A percentile compares a stretch with the other conserved stretches of the same genome.
Conservation (phyloP, 2,797 vertebrate species). For the Bucorvus abyssinicus region DNA sequence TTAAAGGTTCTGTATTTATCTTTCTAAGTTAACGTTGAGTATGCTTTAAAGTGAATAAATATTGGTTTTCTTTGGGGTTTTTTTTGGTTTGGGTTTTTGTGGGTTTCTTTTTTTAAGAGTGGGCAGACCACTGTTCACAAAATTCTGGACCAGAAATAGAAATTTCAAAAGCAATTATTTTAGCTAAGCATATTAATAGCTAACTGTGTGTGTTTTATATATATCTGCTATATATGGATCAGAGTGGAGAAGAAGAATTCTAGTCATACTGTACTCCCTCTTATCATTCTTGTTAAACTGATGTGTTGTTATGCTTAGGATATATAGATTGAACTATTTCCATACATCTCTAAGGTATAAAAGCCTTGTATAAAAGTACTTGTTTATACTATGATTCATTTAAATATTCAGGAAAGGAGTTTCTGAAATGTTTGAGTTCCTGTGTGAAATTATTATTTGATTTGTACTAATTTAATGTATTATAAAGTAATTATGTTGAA, state of each 20-base stretch:
- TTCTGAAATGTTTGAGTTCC: not conserved
- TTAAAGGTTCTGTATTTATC: not conserved
- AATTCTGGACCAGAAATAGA: not conserved
- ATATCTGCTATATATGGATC: not conserved
- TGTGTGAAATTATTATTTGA: not conserved
- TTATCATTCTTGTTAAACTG: not conserved
- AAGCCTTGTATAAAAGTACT: not conserved
- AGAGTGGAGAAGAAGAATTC: not conserved
- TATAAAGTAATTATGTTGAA: not conserved
- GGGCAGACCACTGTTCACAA: not conserved
- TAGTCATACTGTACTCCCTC: not conserved
- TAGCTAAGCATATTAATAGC: not conserved
- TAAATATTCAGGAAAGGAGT: not conserved
- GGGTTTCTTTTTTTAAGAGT: not conserved
- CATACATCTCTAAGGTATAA: not conserved
- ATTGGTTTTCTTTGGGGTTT: not conserved
- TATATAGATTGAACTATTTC: not conserved
- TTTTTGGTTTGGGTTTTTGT: not conserved
- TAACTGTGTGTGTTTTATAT: not conserved
- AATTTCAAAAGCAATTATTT: not conserved
- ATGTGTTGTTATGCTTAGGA: not conserved
- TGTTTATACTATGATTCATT: not conserved
- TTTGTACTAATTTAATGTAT: not conserved
- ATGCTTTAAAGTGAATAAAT: not conserved
- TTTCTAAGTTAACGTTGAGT: not conserved